Evolutionary conservation across 2,113 vertebrate genomes (phyloP).

Genomic region (Haemorhous mexicanus): DNA sequence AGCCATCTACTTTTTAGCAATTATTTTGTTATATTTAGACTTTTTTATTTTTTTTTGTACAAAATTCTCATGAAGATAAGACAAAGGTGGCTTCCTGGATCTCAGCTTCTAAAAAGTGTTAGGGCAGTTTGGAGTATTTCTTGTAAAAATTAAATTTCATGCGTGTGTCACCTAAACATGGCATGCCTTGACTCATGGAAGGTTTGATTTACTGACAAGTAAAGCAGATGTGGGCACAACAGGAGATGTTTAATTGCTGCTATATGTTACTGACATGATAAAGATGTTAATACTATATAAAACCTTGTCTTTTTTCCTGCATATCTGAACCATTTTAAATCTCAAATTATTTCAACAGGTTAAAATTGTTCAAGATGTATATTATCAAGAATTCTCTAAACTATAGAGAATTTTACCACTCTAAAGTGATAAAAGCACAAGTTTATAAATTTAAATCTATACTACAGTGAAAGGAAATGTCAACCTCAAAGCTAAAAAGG

Average conservation of each 20-base stretch:
- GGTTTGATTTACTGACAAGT: neutral
- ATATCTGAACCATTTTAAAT: neutral
- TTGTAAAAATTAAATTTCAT: neutral
- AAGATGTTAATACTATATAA: neutral
- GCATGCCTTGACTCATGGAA: neutral
- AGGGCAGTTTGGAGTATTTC: neutral
- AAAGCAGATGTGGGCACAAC: neutral
- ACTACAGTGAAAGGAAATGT: rapidly evolving
- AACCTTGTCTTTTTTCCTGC: neutral
- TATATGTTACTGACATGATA: neutral
- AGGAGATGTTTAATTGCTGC: neutral
- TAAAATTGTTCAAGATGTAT: neutral
- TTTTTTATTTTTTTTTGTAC: neutral
- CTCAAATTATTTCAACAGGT: neutral
- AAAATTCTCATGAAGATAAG: neutral
- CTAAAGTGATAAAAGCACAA: neutral
- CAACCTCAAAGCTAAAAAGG: neutral
- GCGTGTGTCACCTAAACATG: neutral
- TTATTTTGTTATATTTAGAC: neutral
- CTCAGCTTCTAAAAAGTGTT: neutral
- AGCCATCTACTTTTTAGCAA: neutral
- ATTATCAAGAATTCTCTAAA: neutral
- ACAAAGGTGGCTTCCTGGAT: neutral
- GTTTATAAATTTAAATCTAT: neutral
- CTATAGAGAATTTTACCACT: neutral